Conservation (phyloP, 2,888 invertebrate species). For the Anthophora plumipes region DNA sequence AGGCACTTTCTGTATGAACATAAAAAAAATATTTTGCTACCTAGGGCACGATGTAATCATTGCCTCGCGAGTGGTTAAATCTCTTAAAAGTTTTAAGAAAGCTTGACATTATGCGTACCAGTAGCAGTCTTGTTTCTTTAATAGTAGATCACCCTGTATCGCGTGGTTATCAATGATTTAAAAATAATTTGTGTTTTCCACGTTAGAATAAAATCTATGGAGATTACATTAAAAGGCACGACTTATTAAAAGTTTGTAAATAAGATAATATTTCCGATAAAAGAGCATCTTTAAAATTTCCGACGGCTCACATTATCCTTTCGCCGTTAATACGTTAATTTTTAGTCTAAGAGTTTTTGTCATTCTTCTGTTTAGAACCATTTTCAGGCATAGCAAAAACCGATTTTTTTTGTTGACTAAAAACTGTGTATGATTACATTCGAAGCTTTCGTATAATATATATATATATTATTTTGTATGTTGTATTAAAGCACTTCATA, state of each 20-base stretch:
- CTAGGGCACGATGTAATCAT: slow-evolving; percentile 51
- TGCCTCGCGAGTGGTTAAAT: slow-evolving; percentile 56
- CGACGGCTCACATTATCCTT: slow-evolving; percentile 43
- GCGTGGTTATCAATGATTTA: slow-evolving; percentile 74
- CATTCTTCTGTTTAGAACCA: slow-evolving; percentile 50
- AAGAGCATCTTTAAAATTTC: slow-evolving; percentile 77
- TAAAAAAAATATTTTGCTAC: slow-evolving; percentile 65
- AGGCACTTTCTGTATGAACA: slow-evolving; percentile 73
- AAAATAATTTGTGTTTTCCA: slow-evolving; percentile 78
- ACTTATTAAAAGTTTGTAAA: slow-evolving; percentile 80
- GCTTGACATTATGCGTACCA: slow-evolving; percentile 66
- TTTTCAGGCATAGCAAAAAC: slow-evolving; percentile 52
- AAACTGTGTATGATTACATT: slow-evolving; percentile 53
- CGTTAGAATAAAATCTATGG: slow-evolving; percentile 78
- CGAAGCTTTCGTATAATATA: slow-evolving; percentile 56
- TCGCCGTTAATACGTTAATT: slow-evolving; percentile 46
- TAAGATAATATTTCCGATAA: slow-evolving; percentile 73
- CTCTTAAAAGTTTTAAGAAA: slow-evolving; percentile 65
- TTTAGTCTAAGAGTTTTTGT: slow-evolving; percentile 48
- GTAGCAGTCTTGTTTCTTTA: slow-evolving; percentile 74
- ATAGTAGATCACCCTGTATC: slow-evolving; percentile 75
- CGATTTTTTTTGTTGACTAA: slow-evolving; percentile 61
- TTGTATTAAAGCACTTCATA: slow-evolving; percentile 69
- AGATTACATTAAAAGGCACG: slow-evolving; percentile 81
- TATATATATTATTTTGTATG: slow-evolving; percentile 43